phyloP scores from a whole-genome alignment of 2,113 vertebrate genomes.

The Scomber colias region DNA sequence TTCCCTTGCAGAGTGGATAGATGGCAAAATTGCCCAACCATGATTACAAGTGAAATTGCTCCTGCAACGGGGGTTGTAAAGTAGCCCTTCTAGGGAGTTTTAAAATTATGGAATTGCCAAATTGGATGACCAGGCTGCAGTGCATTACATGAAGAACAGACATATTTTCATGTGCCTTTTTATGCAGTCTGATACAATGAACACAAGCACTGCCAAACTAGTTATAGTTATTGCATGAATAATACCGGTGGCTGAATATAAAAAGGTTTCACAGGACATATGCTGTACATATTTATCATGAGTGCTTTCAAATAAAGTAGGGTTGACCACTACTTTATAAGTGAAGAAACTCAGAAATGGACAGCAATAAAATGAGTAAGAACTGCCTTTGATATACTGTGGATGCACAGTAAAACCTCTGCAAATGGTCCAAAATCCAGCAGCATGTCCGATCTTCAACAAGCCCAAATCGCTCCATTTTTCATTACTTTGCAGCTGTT shows the following conservation, averaged over 20 bases:
- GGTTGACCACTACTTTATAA: background rate
- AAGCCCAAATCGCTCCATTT: no score
- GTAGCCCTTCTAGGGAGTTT: slow-evolving; percentile 20
- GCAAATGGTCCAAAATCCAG: no score
- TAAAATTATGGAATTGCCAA: slow-evolving; percentile 48
- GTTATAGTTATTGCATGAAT: slow-evolving; percentile 6
- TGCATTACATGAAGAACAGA: slow-evolving; percentile 15
- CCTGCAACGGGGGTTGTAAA: slow-evolving; percentile 35
- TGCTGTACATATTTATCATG: background rate
- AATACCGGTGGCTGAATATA: background rate
- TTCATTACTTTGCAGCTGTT: no score
- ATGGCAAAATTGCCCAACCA: slow-evolving; percentile 34
- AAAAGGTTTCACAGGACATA: background rate
- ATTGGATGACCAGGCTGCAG: slow-evolving; percentile 8
- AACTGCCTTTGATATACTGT: slow-evolving; percentile 3
- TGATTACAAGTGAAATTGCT: slow-evolving; percentile 45
- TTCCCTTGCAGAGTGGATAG: slow-evolving; percentile 17
- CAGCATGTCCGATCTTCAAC: no score
- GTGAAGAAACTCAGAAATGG: background rate
- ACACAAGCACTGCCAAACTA: background rate
- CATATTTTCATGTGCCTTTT: slow-evolving; percentile 27
- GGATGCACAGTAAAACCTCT: no score
- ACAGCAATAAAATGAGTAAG: background rate
- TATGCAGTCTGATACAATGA: slow-evolving; percentile 19
- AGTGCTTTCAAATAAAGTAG: background rate